These are phyloP conservation scores for Rapana venosa DNA, from an alignment of 2,888 invertebrate species.

Conservation along the genomic window DNA sequence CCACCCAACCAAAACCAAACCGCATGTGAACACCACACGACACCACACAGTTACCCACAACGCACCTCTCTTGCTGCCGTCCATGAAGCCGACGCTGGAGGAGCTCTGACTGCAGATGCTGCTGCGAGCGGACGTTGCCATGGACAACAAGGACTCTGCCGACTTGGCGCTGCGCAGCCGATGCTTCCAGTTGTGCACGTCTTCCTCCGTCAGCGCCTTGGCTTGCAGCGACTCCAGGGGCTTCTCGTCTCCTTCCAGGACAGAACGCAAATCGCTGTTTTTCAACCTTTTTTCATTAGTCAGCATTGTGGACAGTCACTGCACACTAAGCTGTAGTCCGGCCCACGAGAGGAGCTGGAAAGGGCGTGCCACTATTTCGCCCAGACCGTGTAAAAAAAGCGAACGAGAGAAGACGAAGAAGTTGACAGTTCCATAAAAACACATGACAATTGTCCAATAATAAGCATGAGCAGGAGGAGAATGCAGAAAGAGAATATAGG, in stretches of 20 bases:
- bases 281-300: too few species aligned
- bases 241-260: slow-evolving; percentile 14
- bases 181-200: slow-evolving; percentile 73
- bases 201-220: slow-evolving; percentile 72
- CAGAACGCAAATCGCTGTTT: too few species aligned
- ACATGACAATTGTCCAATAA: neutral
- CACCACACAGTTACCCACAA: neutral
- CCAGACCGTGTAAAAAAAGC: too few species aligned
- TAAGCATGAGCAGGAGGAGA: neutral
- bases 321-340: too few species aligned
- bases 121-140: slow-evolving; percentile 54
- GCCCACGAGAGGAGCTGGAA: too few species aligned
- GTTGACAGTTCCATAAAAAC: too few species aligned
- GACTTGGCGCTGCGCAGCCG: slow-evolving; percentile 72
- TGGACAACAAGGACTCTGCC: slow-evolving; percentile 70
- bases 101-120: slow-evolving; percentile 48
- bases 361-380: too few species aligned
- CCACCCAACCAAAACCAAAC: too few species aligned
- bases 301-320: too few species aligned
- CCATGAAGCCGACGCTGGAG: slow-evolving; percentile 12
- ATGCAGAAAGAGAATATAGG: neutral
- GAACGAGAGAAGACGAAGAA: neutral
- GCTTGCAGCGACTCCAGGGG: slow-evolving; percentile 50
- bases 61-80: slow-evolving; percentile 24
- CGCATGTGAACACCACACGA: too few species aligned